Base-by-base conservation (phyloP, 2,113 vertebrate genomes). In the Garra rufa region DNA sequence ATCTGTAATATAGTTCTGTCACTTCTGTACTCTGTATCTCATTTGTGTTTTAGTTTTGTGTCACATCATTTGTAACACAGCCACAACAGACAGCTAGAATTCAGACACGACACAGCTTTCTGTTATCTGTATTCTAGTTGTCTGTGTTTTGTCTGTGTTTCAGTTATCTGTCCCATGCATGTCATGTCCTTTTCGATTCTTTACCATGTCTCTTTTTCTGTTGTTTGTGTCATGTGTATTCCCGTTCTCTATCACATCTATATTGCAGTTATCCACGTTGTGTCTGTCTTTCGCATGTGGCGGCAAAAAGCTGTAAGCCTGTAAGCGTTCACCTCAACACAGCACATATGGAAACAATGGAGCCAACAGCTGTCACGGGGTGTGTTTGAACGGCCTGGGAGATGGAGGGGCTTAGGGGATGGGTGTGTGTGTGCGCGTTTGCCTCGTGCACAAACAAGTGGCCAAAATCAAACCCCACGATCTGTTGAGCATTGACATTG, bases 351-450 rank as follows among this genome's bases (percentile, higher is more conserved):
- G 81, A 86, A 89, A 89, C 87, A 88, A 86, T 88, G 84, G 77
- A 85, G 76, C 46, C 82, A 85, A 85, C 89, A 89, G 86, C 90
- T 89, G 88, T 89, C 88, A 89, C 84, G 17, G 83, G 87, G 83
- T 81, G 73, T 86, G 86, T 77, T 85, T 74, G 78, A 70, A 43
- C 52, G 63, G 50, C 78, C 71, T 73, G 67, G 70, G 28, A 78
- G 71, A 80, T 46, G 76, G 24, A 67, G 81, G 44, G 26, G 30
- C 13, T 77, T 55, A 55, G 59, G 71, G 76, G 38, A 63, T 30
- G 71, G 67, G 73, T 76, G 83, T 78, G 73, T 71, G 57, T 41
- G 30, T 43, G 76, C n/a, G 76, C 43, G 61, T 52, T 70, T 77
- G 77, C 71, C 71, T 46, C 28, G 43, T 65, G 79, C 73, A 82